Base-by-base conservation (phyloP, 1,140 invertebrate genomes). In the Harpegnathos saltator region DNA sequence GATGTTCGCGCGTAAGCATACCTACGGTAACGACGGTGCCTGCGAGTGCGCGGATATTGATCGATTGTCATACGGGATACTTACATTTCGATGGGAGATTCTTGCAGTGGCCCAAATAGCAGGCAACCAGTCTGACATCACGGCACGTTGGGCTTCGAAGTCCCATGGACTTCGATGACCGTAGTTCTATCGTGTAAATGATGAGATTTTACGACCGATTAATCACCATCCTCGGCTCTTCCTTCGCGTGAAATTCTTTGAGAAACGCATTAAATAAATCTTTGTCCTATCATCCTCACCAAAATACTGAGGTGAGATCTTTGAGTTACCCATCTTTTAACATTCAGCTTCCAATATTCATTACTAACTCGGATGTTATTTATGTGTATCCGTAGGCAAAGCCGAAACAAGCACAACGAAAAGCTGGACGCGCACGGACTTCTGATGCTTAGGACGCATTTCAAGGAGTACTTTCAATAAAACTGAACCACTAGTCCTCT, bases 61-160 rank as follows among this genome's bases (percentile, higher is more conserved):
- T 87, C 80, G 86, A 65, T 61, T 68, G 78, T 77, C 72, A 65
- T 69, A 72, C 71, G 75, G 73, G 59, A 65, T 82, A 59, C 77
- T 78, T 61, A 84, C 63, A 83, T 87, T 85, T 86, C 44, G 33
- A 33, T 38, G 61, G 22, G 68, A 74, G 17, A 22, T 66, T 83
- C 26, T 59, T 72, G 66, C 50, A 56, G 68, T 29, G 80, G 89
- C 92, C 91, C 88, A 69, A 83, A 83, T 61, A 68, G 69, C 85
- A 93, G 91, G 93, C 93, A 93, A 94, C 93, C 93, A 85, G 92
- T 81, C 83, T 19, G 83, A 93, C 93, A 83, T 61, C 48, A 44
- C 83, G 33, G 87, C 87, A 92, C 63, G 89, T 83, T 90, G 89
- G 91, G 90, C 89, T 83, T 73, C 89, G 83, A 61, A 62, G 62